These are phyloP conservation scores for Myotis brandtii DNA, from an alignment of 2,113 vertebrate species.

Conservation along the genomic window DNA sequence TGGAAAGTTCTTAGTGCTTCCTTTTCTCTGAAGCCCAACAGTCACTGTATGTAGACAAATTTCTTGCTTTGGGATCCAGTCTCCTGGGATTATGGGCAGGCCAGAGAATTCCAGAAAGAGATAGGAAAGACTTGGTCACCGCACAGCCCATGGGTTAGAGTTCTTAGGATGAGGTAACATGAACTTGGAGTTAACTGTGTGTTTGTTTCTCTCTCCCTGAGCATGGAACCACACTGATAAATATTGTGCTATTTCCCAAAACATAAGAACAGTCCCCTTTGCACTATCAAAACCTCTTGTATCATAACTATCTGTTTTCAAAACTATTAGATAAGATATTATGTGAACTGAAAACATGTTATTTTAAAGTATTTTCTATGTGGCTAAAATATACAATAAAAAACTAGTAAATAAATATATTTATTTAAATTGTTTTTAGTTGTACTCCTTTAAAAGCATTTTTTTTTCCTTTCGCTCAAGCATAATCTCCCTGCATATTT, in stretches of 20 bases:
- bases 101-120: background rate
- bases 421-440: constrained; percentile 1
- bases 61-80: background rate
- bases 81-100: no score
- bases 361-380: background rate
- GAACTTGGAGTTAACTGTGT: background rate
- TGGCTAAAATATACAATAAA: background rate
- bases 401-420: background rate
- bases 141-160: fast-evolving
- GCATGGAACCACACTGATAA: background rate
- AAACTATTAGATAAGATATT: background rate
- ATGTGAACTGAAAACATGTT: background rate
- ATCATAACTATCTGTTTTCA: background rate
- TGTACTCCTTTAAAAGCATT: background rate
- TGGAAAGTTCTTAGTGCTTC: background rate
- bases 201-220: background rate
- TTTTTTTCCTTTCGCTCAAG: background rate
- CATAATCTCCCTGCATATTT: background rate
- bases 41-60: background rate
- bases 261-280: fast-evolving
- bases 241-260: background rate
- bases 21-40: background rate
- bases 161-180: background rate
- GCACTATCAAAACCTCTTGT: background rate
- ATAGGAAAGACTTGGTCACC: fast-evolving